A percentile compares a stretch with the other conserved stretches of the same genome.
Conservation (phyloP, 1,140 invertebrate species). For the Thaumetopoea pityocampa region DNA sequence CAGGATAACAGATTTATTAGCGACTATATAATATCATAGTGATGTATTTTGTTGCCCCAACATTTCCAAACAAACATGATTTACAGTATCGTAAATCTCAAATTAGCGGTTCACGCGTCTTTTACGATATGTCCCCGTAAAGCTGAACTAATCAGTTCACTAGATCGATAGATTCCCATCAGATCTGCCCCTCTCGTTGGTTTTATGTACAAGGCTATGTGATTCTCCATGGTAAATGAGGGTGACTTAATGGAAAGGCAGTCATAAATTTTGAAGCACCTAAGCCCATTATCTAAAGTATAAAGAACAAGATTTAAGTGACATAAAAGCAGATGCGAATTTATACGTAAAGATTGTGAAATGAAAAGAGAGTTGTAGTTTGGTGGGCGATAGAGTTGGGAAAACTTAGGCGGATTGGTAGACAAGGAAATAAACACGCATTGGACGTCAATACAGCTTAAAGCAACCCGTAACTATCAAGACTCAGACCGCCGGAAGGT, state of each 20-base stretch:
- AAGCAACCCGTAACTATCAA: no score
- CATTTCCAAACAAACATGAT: constrained; percentile 51
- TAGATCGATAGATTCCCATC: constrained; percentile 42
- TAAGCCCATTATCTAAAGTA: constrained; percentile 4
- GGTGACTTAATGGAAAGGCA: constrained; percentile 9
- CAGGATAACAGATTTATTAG: neutral
- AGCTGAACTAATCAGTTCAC: constrained; percentile 59
- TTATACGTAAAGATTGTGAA: no score
- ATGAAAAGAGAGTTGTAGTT: no score
- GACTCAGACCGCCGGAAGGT: no score
- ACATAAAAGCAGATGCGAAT: constrained; percentile 12
- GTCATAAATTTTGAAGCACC: constrained; percentile 6
- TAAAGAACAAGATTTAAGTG: neutral
- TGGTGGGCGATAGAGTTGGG: no score
- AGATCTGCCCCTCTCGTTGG: constrained; percentile 24
- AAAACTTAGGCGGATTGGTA: no score
- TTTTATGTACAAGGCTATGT: constrained; percentile 21
- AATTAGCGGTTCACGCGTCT: constrained; percentile 55
- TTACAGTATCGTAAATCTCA: constrained; percentile 62
- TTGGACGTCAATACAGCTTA: no score
- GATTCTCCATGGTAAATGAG: constrained; percentile 16
- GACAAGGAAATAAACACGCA: no score
- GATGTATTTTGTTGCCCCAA: constrained; percentile 35
- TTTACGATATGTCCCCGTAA: constrained; percentile 53
- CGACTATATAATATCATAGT: constrained; percentile 2